Evolutionary conservation across 2,113 vertebrate species (phyloP).

Genomic region (Corvus cornix): DNA sequence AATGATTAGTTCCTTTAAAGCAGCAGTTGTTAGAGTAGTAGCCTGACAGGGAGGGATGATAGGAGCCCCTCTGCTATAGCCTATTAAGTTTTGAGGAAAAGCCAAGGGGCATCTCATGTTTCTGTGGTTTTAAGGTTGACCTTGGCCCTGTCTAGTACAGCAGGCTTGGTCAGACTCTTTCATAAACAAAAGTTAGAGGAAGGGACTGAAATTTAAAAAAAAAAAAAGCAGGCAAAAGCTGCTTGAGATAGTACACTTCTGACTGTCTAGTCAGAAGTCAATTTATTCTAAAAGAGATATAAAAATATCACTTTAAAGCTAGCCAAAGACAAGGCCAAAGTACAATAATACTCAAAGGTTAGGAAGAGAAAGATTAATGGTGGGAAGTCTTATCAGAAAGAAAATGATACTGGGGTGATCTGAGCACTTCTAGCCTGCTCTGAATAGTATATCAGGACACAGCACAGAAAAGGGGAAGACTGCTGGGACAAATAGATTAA

Average conservation of each 20-base stretch:
- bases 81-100: neutral
- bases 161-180: neutral
- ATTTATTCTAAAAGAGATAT: neutral
- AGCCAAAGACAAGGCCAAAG: neutral
- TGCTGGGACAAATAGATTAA: neutral
- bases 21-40: neutral
- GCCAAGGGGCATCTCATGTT: neutral
- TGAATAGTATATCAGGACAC: neutral
- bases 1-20: neutral
- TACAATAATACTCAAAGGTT: neutral
- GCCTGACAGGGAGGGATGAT: neutral
- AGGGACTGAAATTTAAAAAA: neutral
- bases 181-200: neutral
- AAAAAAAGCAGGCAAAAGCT: neutral
- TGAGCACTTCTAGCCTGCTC: neutral
- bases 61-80: neutral
- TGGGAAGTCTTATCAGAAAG: neutral
- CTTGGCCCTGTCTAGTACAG: neutral
- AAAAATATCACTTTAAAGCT: neutral
- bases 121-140: slow-evolving; percentile 2
- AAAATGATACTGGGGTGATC: neutral
- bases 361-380: neutral
- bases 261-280: neutral
- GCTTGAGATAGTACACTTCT: neutral
- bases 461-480: neutral